Evolutionary conservation across 2,888 invertebrate species (phyloP).

Genomic region (Leucophora obtusa): DNA sequence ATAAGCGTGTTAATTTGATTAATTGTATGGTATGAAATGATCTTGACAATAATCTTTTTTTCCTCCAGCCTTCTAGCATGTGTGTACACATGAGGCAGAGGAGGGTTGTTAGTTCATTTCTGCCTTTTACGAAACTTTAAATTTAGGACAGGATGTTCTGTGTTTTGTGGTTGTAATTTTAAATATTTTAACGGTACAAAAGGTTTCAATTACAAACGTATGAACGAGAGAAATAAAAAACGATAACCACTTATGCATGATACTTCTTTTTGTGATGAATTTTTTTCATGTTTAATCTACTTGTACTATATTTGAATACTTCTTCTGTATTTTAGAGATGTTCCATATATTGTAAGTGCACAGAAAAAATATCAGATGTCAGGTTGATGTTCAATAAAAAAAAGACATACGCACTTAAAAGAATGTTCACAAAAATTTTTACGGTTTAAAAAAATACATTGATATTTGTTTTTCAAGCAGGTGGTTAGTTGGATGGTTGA

Average conservation of each 20-base stretch:
- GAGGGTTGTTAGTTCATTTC: conserved; percentile 32
- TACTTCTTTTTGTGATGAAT: conserved; percentile 29
- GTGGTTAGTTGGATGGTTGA: conserved; percentile 14
- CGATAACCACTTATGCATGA: conserved; percentile 52
- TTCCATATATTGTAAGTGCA: not conserved
- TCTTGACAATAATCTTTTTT: conserved; percentile 26
- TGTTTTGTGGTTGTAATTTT: conserved; percentile 53
- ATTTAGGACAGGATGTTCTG: conserved; percentile 52
- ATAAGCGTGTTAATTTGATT: conserved; percentile 66
- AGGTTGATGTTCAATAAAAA: conserved; percentile 22
- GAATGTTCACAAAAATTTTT: conserved; percentile 4
- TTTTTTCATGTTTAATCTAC: conserved; percentile 33
- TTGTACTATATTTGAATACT: conserved; percentile 12
- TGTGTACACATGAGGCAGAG: too few relatives aligned
- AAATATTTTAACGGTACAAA: conserved; percentile 51
- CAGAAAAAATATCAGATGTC: conserved; percentile 55
- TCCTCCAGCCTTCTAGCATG: not conserved
- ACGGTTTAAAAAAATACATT: not conserved
- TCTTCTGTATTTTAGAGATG: not conserved
- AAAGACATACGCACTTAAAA: conserved; percentile 9
- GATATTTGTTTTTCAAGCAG: conserved; percentile 31
- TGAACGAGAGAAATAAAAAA: not conserved
- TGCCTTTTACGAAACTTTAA: conserved; percentile 11
- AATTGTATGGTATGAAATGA: conserved; percentile 58
- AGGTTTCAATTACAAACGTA: conserved; percentile 61